Percentiles rank a stretch among this genome's conserved stretches.
Evolutionary conservation across 2,113 vertebrate genomes (phyloP).

Genomic region (Procavia capensis): DNA sequence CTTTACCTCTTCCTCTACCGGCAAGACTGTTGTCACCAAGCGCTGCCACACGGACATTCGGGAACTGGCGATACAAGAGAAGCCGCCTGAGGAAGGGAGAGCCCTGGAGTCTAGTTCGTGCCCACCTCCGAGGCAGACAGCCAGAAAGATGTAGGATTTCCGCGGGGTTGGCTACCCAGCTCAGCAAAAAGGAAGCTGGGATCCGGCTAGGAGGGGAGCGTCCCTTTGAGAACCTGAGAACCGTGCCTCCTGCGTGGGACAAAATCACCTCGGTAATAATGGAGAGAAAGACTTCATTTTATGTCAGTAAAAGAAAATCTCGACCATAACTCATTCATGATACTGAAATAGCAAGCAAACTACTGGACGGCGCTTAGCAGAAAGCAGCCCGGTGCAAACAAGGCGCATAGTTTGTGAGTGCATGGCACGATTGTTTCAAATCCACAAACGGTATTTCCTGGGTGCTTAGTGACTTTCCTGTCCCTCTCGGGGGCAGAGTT

Average conservation of each 20-base stretch:
- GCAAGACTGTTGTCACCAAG: fast-evolving
- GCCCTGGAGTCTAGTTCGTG: not conserved
- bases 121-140: too few relatives aligned
- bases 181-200: not conserved
- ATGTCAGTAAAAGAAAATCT: constrained; percentile 80
- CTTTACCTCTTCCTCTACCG: not conserved
- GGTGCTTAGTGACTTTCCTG: constrained; percentile 79
- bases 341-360: constrained; percentile 83
- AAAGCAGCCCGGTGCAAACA: constrained; percentile 73
- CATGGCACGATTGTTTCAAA: constrained; percentile 72
- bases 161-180: not conserved
- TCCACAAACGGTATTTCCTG: constrained; percentile 77
- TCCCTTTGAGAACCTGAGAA: not conserved
- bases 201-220: constrained; percentile 9
- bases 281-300: constrained; percentile 75
- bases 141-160: not conserved
- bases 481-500: constrained; percentile 67
- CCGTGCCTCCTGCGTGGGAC: constrained; percentile 47
- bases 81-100: not conserved
- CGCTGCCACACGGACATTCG: fast-evolving
- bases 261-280: constrained; percentile 70
- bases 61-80: not conserved
- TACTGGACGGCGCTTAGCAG: constrained; percentile 72
- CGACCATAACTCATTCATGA: constrained; percentile 71
- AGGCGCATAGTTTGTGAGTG: constrained; percentile 76